These are phyloP conservation scores for Bombus waltoni DNA, from an alignment of 1,140 invertebrate species.

Conservation along the genomic window DNA sequence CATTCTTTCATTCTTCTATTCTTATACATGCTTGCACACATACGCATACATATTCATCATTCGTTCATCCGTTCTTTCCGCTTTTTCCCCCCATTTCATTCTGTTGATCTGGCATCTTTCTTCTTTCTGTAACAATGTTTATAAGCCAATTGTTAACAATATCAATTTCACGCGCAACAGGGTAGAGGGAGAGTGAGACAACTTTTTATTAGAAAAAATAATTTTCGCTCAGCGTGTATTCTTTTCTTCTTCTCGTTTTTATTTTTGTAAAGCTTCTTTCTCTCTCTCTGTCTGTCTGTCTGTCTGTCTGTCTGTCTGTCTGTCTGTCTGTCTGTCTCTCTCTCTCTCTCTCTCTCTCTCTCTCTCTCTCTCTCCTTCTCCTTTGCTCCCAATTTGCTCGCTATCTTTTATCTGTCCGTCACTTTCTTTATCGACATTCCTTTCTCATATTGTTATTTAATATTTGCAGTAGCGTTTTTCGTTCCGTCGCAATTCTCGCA, in stretches of 20 bases:
- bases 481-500: conserved; percentile 7
- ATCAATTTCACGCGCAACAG: conserved; percentile 78
- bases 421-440: not conserved
- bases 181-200: conserved; percentile 69
- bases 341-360: not conserved
- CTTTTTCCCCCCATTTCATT: conserved; percentile 61
- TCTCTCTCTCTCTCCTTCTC: not conserved
- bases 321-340: too few species aligned
- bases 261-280: conserved; percentile 17
- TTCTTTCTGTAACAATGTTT: conserved; percentile 66
- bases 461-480: not conserved
- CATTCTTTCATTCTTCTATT: conserved; percentile 45
- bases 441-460: not conserved
- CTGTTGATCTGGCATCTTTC: conserved; percentile 64
- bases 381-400: conserved; percentile 11
- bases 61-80: conserved; percentile 45
- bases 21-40: conserved; percentile 1
- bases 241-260: conserved; percentile 10
- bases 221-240: conserved; percentile 58
- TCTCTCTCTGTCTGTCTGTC: conserved; percentile 18
- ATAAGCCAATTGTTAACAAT: conserved; percentile 77
- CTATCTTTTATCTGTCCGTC: not conserved
- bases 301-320: not conserved
- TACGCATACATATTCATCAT: not conserved
- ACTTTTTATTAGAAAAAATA: conserved; percentile 81